Base-by-base conservation (phyloP, 2,113 vertebrate species). In the Setophaga coronata region DNA sequence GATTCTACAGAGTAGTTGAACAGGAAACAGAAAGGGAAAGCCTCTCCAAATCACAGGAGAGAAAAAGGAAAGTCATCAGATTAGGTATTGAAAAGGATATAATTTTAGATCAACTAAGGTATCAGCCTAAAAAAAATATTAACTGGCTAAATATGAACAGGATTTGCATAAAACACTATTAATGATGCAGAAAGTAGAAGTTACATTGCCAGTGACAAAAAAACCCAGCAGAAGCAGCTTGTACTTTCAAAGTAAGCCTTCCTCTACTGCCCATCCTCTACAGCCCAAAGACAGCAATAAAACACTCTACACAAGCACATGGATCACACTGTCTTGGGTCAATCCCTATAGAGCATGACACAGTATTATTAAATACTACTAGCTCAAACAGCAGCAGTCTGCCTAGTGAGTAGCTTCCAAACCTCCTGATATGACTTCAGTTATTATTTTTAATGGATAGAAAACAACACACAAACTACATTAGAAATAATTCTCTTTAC, bases 381-480 rank as follows among this genome's bases (percentile, higher is more conserved):
- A 80, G 82, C 85, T 94, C 90, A 88, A 85, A 94, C 33, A 92
- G 95, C 87, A 95, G 84, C 2, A 1, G 61, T 36, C 45, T 91
- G 90, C 40, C 40, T 25, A 31, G 36, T 10, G 45, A 92, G 85
- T 12, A 69, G 45, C 31, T 93, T 92, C 85, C 62, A 93, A 79
- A 50, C 36, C n/a, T 48, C 66, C 53, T 43, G 58, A 79, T 48
- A 72, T 3, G n/a, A 79, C 12, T 79, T 45, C 38, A 76, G n/a
- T 76, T 90, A 83, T 86, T 96, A 89, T 83, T 94, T 94, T 77
- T 95, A 91, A 94, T 26, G 42, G 36, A 64, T 33, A 95, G 61
- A 28, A 94, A 93, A 65, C 57, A 72, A 54, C 61, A 82, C 25
- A 85, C 21, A 85, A 88, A 60, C 48, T 91, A 70, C 40, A 65